Conservation (phyloP, 2,113 vertebrate genomes). For the Dicrurus megarhynchus region DNA sequence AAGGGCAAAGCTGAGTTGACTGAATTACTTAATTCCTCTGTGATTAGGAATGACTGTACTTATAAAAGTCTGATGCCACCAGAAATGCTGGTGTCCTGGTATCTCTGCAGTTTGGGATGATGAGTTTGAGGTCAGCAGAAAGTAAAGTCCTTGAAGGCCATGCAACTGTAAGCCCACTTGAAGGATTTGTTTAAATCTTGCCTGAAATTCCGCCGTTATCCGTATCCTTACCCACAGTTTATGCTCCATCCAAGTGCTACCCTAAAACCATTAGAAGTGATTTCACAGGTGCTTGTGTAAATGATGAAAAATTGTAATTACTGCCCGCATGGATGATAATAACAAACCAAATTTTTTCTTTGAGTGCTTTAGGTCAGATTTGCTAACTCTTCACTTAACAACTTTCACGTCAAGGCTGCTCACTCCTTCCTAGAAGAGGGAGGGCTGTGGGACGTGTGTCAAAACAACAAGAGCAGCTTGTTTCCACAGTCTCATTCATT, state of each 20-base stretch:
- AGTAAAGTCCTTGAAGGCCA: background rate
- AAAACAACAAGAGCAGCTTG: background rate
- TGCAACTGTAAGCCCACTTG: background rate
- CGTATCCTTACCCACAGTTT: background rate
- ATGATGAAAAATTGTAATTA: background rate
- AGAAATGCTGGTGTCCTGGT: background rate
- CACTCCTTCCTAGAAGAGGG: background rate
- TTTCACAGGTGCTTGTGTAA: background rate
- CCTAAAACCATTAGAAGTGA: background rate
- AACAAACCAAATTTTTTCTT: background rate
- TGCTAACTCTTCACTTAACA: background rate
- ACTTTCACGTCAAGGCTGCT: background rate
- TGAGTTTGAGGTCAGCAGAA: conserved; percentile 14
- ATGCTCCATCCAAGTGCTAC: background rate
- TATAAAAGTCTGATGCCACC: background rate
- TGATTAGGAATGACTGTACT: background rate
- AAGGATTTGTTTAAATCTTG: conserved; percentile 44
- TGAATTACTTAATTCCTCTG: background rate
- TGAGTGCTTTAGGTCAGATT: background rate
- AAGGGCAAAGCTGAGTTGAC: background rate
- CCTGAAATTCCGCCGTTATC: conserved; percentile 48
- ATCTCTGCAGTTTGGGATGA: background rate
- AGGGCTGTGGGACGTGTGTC: background rate
- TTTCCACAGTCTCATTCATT: background rate
- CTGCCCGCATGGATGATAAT: background rate